A percentile compares a stretch with the other conserved stretches of the same genome.
Conservation (phyloP, 2,797 vertebrate species). For the Sebastes itinus region DNA sequence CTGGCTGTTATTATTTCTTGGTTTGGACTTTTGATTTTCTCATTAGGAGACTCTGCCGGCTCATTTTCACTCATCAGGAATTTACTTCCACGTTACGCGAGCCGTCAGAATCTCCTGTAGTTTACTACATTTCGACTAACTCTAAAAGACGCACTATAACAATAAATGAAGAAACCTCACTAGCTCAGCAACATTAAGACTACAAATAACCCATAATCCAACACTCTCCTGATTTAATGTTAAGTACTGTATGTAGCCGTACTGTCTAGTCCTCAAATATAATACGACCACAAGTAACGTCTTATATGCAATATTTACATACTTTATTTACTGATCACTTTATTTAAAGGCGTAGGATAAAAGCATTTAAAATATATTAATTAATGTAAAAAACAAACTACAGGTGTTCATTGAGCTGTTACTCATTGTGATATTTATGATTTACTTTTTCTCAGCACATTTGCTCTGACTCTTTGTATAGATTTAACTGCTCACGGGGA, state of each 20-base stretch:
- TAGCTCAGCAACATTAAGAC: not conserved
- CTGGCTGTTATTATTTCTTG: not conserved
- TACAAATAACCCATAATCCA: not conserved
- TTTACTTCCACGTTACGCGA: not conserved
- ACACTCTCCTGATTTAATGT: not conserved
- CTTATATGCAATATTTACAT: not conserved
- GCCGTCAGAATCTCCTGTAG: not conserved
- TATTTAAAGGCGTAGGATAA: not conserved
- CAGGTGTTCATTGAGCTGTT: not conserved
- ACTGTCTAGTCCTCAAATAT: not conserved
- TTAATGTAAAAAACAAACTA: not conserved
- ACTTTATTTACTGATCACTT: not conserved
- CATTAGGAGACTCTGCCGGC: not conserved
- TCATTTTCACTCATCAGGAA: not conserved
- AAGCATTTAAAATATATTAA: not conserved
- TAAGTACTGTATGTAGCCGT: not conserved
- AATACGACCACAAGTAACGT: not conserved
- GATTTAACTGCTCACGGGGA: slow-evolving; percentile 21
- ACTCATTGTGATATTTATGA: not conserved
- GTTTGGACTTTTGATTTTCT: not conserved
- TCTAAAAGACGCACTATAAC: not conserved
- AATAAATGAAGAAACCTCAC: not conserved
- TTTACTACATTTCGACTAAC: not conserved
- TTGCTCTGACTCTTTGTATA: not conserved
- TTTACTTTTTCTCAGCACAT: not conserved